Percentiles rank a stretch among this genome's conserved stretches.
phyloP scores from a whole-genome alignment of 2,797 vertebrate genomes.

The Esox masquinongy region DNA sequence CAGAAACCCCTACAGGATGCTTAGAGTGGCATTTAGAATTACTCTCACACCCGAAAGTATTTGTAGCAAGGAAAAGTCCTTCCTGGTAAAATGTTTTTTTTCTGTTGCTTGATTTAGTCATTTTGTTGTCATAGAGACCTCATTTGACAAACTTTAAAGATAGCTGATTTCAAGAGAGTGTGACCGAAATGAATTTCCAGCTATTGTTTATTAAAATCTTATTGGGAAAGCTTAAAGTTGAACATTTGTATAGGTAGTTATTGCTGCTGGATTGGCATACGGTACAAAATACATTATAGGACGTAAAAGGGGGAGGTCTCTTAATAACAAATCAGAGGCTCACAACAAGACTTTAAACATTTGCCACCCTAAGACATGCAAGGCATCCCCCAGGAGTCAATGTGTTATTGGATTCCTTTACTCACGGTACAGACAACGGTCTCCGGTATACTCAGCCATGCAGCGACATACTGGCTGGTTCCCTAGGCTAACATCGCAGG shows the following conservation, averaged over 20 bases:
- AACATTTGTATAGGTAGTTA: not conserved
- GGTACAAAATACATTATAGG: not conserved
- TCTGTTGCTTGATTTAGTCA: not conserved
- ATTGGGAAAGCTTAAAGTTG: not conserved
- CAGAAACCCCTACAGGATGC: slow-evolving; percentile 66
- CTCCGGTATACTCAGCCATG: slow-evolving; percentile 89
- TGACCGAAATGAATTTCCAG: not conserved
- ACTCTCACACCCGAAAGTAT: slow-evolving; percentile 56
- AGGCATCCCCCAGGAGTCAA: not conserved
- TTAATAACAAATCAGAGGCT: not conserved
- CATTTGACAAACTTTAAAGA: not conserved
- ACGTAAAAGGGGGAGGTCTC: not conserved
- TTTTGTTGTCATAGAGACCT: not conserved
- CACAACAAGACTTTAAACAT: not conserved
- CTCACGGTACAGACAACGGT: slow-evolving; percentile 95
- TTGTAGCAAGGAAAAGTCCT: slow-evolving; percentile 28
- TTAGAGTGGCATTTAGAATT: slow-evolving; percentile 57
- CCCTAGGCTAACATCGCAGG: slow-evolving; percentile 87
- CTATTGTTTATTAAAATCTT: no score
- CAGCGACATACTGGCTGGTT: slow-evolving; percentile 94
- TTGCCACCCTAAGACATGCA: not conserved
- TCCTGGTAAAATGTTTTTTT: slow-evolving; percentile 3
- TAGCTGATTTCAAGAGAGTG: not conserved
- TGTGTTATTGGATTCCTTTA: slow-evolving; percentile 38
- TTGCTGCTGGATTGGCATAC: no score